Evolutionary conservation across 2,888 invertebrate species (phyloP), one percentile per base, ranked within the genome.

Genomic region (Hemicrepidius hirtus): DNA sequence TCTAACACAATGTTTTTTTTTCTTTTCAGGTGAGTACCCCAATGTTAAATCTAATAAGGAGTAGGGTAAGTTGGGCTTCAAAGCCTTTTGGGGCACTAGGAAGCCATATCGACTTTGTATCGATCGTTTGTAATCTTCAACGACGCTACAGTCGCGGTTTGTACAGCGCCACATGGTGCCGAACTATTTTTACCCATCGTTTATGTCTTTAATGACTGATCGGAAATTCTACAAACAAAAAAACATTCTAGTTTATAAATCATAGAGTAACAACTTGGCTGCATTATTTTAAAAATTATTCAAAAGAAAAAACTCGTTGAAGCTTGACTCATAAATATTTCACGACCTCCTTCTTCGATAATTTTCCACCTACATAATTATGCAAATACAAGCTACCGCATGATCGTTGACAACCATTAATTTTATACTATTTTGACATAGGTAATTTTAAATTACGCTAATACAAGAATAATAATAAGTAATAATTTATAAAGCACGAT

Each of bases 361-460:
- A 28, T 32, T 21, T 21, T 53, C 53, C 12, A 21, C 53, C 53
- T 32, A 53, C 53, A 16, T 53, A 53, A 53, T 53, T 53, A 53
- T 53, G 53, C 24, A 53, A 53, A 53, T 53, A 3, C 7, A 7
- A 28, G 53, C 53, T 53, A 28, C 53, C 28, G 53, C 20, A 7
- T 9, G 28, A 53, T 44, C 46, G 13, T 16, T 16, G 18, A 18
- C 16, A 18, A 18, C 46, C 20, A 46, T 46, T 20, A 46, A 46
- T 46, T 46, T 46, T 20, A 4, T 10, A 20, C 18, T 18, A 20
- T 13, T 18, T 46, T 40, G 20, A 18, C 46, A 16, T 1, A 7
- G 16, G 40, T 46, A 10, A 32, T 46, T 46, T 46, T 20, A 16
- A 46, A 41, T 41, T 41, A 13, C 13, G n/a, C n/a, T 16, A 18